Conservation (phyloP, 2,797 vertebrate species). For the Ceryle rudis region DNA sequence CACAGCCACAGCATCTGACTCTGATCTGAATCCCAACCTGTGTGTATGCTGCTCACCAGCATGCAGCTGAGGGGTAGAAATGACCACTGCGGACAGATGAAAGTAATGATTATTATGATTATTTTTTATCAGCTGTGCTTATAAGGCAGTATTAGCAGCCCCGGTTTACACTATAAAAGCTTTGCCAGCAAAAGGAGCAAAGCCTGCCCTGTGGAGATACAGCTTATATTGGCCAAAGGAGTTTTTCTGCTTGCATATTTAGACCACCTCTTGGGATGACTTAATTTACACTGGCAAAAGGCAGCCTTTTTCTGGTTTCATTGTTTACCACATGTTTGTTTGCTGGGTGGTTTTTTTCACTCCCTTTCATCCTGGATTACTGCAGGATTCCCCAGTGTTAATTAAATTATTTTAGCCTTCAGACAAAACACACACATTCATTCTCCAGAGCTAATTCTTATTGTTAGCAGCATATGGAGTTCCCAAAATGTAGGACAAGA, state of each 20-base stretch:
- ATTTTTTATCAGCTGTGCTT: slow-evolving; percentile 61
- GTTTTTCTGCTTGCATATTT: slow-evolving; percentile 41
- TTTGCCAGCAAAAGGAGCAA: slow-evolving; percentile 53
- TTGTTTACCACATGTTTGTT: slow-evolving; percentile 1
- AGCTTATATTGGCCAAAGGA: slow-evolving; percentile 51
- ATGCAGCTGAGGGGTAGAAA: background rate
- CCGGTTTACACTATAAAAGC: slow-evolving; percentile 13
- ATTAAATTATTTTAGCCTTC: background rate
- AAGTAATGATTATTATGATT: background rate
- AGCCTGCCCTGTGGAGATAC: background rate
- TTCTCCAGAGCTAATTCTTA: background rate
- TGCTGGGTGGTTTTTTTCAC: background rate
- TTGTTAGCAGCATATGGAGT: background rate
- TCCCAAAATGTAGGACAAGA: background rate
- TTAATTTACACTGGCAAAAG: slow-evolving; percentile 65
- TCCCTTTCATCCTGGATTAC: background rate
- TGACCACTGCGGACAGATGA: background rate
- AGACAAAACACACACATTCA: background rate
- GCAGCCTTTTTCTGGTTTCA: background rate
- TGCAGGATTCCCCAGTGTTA: background rate
- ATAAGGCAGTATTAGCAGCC: slow-evolving; percentile 34
- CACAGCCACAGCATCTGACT: fast-evolving
- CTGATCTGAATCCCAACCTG: background rate
- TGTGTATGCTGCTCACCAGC: fast-evolving
- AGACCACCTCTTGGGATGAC: slow-evolving; percentile 39